phyloP scores from a whole-genome alignment of 2,797 vertebrate species.

The Melanogrammus aeglefinus region DNA sequence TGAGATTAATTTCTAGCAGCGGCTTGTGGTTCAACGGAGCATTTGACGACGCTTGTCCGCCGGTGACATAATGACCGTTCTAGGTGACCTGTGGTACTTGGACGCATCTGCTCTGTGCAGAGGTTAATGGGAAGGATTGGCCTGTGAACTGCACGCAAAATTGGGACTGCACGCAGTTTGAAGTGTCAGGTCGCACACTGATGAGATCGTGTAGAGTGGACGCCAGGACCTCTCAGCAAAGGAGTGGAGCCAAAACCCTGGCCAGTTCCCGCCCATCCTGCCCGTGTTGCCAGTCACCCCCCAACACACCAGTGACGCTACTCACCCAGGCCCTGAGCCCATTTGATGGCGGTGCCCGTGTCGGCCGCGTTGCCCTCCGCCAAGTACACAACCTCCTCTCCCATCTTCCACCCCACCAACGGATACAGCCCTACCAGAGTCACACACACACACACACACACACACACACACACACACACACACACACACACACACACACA shows the following conservation, averaged over 20 bases:
- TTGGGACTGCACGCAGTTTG: no score
- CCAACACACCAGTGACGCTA: not conserved
- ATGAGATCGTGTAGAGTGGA: no score
- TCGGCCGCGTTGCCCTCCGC: constrained; percentile 90
- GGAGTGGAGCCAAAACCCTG: not conserved
- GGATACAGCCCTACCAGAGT: constrained; percentile 85
- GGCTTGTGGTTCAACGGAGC: no score
- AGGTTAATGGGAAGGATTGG: no score
- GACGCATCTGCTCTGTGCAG: no score
- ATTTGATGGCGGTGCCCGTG: constrained; percentile 85
- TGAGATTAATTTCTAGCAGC: no score
- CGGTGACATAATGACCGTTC: no score
- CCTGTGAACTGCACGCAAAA: no score
- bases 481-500: not conserved
- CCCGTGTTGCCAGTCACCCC: not conserved
- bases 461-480: not conserved
- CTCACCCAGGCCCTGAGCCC: constrained; percentile 91
- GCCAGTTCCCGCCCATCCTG: not conserved
- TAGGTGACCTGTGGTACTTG: no score
- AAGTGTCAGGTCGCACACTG: no score
- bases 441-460: not conserved
- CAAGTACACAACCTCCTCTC: constrained; percentile 85
- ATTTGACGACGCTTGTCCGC: no score
- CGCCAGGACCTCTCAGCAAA: no score
- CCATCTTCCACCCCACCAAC: constrained; percentile 95